These are phyloP conservation scores for Scolopax rusticola DNA, from an alignment of 2,797 vertebrate species.

Conservation along the genomic window DNA sequence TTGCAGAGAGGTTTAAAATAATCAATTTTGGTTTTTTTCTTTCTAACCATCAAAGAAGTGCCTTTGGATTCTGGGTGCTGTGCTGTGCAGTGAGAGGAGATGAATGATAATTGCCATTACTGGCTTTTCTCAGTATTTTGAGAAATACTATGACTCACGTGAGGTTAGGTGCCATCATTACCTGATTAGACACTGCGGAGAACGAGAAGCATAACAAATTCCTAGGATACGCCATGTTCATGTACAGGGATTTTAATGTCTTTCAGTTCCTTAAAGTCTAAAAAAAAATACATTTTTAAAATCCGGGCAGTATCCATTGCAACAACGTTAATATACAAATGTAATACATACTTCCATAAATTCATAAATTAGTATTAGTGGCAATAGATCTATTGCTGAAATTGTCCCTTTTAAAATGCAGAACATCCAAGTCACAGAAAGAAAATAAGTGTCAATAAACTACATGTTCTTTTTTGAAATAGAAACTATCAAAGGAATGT, in stretches of 20 bases:
- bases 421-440: background rate
- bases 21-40: slow-evolving; percentile 66
- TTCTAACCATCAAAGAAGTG: slow-evolving; percentile 48
- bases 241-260: background rate
- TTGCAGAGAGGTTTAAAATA: slow-evolving; percentile 59
- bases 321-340: slow-evolving; percentile 11
- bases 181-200: background rate
- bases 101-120: slow-evolving; percentile 45
- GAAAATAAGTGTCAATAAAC: background rate
- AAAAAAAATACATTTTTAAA: background rate
- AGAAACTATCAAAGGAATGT: background rate
- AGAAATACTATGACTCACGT: background rate
- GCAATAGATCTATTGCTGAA: background rate
- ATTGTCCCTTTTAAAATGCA: background rate
- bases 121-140: background rate
- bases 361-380: background rate
- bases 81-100: slow-evolving; percentile 1
- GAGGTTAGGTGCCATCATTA: slow-evolving; percentile 10
- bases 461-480: background rate
- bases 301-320: background rate
- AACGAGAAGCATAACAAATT: background rate
- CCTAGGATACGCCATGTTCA: background rate
- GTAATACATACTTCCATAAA: background rate
- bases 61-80: slow-evolving; percentile 32
- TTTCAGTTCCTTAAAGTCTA: background rate